Evolutionary conservation across 2,797 vertebrate genomes (phyloP).

Genomic region (Pipistrellus nathusii): DNA sequence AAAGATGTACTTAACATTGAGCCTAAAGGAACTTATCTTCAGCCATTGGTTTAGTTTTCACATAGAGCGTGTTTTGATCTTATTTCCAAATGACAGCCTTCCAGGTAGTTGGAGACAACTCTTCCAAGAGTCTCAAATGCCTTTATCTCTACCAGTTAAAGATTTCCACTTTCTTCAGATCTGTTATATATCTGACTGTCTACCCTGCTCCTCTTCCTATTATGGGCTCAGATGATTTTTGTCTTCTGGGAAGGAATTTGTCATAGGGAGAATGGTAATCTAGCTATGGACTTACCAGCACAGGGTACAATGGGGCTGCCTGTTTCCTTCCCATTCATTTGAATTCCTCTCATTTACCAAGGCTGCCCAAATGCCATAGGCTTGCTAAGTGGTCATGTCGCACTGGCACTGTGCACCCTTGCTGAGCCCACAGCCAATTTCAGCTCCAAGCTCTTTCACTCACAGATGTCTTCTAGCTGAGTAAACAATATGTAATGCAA

Average conservation of each 20-base stretch:
- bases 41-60: slow-evolving; percentile 29
- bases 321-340: not conserved
- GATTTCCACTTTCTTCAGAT: not conserved
- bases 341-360: not conserved
- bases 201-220: not conserved
- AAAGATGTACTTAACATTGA: not conserved
- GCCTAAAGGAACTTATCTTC: slow-evolving; percentile 44
- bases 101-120: not conserved
- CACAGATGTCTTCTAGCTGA: not conserved
- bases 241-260: not conserved
- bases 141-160: not conserved
- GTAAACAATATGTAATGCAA: not conserved
- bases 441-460: not conserved
- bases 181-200: not conserved
- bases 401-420: too few species aligned
- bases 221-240: not conserved
- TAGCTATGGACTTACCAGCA: not conserved
- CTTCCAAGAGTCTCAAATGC: not conserved
- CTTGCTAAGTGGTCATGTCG: not conserved
- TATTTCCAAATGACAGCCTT: slow-evolving; percentile 22
- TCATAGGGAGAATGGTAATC: not conserved
- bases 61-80: not conserved
- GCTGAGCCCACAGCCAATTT: not conserved
- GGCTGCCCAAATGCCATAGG: not conserved
- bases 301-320: not conserved